Percentiles rank a stretch among this genome's conserved stretches.
phyloP scores from a whole-genome alignment of 92 coral and sea anemone species.

The Siderastrea siderea region DNA sequence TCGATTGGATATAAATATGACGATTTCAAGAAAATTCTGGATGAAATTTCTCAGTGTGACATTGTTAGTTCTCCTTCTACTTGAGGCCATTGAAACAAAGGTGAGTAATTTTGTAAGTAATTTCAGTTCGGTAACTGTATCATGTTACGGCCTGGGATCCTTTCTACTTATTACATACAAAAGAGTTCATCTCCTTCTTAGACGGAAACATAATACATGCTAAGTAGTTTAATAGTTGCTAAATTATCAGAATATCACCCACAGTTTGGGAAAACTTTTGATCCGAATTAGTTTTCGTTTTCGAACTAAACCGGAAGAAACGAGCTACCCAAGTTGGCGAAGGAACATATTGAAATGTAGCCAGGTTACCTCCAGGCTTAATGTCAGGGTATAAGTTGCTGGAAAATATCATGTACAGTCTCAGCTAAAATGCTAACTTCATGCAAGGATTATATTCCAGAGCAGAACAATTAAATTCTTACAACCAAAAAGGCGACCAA shows the following conservation, averaged over 20 bases:
- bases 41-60: conserved; percentile 10
- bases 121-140: background rate
- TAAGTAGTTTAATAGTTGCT: conserved; percentile 28
- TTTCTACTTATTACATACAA: background rate
- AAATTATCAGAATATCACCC: conserved; percentile 13
- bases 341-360: background rate
- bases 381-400: background rate
- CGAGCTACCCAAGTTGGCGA: background rate
- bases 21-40: conserved; percentile 36
- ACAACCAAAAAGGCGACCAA: too few species aligned
- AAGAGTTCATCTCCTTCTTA: conserved; percentile 45
- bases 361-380: background rate
- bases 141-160: conserved; percentile 33
- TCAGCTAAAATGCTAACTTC: too few species aligned
- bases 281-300: background rate
- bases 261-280: background rate
- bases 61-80: conserved; percentile 25
- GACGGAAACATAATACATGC: conserved; percentile 24
- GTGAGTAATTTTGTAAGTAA: conserved; percentile 3
- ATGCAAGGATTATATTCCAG: too few species aligned
- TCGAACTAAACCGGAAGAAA: background rate
- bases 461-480: too few species aligned
- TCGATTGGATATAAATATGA: background rate
- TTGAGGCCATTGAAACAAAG: conserved; percentile 14
- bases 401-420: too few species aligned